phyloP scores from a whole-genome alignment of 2,797 vertebrate genomes.

The Pangasius sanitwongsei region DNA sequence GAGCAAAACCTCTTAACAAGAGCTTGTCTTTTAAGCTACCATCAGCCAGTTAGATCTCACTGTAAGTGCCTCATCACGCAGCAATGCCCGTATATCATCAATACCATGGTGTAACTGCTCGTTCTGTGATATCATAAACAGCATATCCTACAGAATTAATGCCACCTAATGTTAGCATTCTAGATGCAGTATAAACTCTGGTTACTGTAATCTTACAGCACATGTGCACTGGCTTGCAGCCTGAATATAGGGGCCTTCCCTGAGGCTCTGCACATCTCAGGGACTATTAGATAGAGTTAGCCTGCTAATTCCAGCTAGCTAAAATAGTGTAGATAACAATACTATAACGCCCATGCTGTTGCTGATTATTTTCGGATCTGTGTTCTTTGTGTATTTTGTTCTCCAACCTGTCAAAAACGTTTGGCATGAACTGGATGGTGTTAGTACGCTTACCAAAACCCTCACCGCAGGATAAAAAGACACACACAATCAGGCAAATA shows the following conservation, averaged over 20 bases:
- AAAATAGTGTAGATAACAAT: background rate
- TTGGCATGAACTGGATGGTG: background rate
- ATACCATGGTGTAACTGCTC: background rate
- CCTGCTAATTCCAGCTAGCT: background rate
- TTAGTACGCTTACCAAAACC: too few relatives aligned
- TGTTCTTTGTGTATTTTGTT: background rate
- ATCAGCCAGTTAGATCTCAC: background rate
- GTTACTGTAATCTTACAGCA: background rate
- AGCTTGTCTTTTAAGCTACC: background rate
- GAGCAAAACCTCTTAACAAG: background rate
- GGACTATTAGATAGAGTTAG: background rate
- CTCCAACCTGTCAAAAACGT: background rate
- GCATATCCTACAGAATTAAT: background rate
- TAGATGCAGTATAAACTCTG: background rate
- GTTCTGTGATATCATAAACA: background rate
- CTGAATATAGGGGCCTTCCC: too few relatives aligned
- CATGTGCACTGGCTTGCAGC: background rate
- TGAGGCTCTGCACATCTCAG: background rate
- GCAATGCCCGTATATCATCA: background rate
- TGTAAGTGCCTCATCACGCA: background rate
- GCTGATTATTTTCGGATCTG: too few relatives aligned
- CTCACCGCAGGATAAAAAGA: background rate
- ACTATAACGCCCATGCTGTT: too few relatives aligned
- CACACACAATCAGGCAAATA: background rate
- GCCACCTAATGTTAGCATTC: background rate